Evolutionary conservation across 2,888 invertebrate genomes (phyloP).

Genomic region (Steinernema hermaphroditum): DNA sequence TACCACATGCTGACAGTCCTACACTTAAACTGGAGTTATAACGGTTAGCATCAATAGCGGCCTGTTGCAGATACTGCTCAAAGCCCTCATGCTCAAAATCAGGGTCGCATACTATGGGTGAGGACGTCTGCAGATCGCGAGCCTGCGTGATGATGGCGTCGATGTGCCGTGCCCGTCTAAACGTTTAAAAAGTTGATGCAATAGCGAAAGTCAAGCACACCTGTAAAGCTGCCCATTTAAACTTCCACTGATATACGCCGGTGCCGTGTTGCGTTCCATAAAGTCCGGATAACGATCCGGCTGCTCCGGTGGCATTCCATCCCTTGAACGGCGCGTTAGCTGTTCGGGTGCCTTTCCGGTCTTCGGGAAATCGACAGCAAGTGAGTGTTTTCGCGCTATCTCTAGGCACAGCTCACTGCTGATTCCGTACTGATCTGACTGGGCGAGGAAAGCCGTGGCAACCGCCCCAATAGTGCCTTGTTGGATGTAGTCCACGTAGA

Average conservation of each 20-base stretch:
- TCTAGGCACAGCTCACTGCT: slow-evolving; percentile 49
- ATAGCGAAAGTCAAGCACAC: slow-evolving; percentile 32
- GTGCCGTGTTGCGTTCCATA: slow-evolving; percentile 49
- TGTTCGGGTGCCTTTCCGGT: slow-evolving; percentile 55
- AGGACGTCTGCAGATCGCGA: background rate
- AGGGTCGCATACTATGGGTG: slow-evolving; percentile 31
- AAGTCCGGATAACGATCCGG: slow-evolving; percentile 46
- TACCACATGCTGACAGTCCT: background rate
- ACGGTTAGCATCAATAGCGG: slow-evolving; percentile 1
- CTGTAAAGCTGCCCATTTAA: slow-evolving; percentile 65
- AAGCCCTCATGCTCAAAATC: slow-evolving; percentile 37
- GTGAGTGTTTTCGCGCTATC: slow-evolving; percentile 61
- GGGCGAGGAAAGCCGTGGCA: slow-evolving; percentile 65
- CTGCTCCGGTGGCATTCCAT: slow-evolving; percentile 42
- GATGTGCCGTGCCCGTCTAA: background rate
- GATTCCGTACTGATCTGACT: slow-evolving; percentile 64
- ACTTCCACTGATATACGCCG: slow-evolving; percentile 55
- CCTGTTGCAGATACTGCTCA: slow-evolving; percentile 36
- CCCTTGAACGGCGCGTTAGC: slow-evolving; percentile 36
- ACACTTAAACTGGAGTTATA: background rate
- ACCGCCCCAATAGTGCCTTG: slow-evolving; percentile 65
- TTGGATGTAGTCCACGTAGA: slow-evolving; percentile 65
- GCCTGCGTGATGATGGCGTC: background rate
- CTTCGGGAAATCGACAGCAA: slow-evolving; percentile 67
- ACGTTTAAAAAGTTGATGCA: background rate